These are phyloP conservation scores for Picus viridis DNA, from an alignment of 2,797 vertebrate genomes.

Conservation along the genomic window DNA sequence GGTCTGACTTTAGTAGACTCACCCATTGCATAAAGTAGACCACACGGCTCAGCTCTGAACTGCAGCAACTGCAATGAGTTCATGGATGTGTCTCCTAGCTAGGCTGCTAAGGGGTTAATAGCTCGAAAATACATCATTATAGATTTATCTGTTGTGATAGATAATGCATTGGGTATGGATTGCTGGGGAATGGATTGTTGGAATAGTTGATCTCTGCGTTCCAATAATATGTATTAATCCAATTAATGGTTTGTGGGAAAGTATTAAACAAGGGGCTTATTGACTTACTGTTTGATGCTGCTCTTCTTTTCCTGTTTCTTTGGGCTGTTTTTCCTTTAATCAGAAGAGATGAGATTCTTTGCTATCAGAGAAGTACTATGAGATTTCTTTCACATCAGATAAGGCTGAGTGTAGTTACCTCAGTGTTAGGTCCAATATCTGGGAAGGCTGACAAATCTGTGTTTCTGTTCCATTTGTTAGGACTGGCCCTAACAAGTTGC, in stretches of 20 bases:
- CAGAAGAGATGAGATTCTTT: not conserved
- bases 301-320: not conserved
- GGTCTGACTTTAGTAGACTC: not conserved
- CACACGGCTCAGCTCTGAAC: not conserved
- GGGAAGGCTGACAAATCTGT: slow-evolving; percentile 43
- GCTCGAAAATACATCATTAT: not conserved
- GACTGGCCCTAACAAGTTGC: slow-evolving; percentile 65
- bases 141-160: not conserved
- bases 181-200: not conserved
- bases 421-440: slow-evolving; percentile 22
- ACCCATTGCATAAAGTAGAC: not conserved
- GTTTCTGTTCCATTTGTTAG: slow-evolving; percentile 59
- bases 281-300: slow-evolving; percentile 12
- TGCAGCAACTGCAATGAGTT: not conserved
- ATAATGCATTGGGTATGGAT: not conserved
- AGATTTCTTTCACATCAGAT: slow-evolving; percentile 23
- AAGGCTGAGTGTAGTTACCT: slow-evolving; percentile 11
- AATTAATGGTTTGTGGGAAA: slow-evolving; percentile 2
- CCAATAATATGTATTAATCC: not conserved
- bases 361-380: not conserved
- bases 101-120: not conserved
- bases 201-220: slow-evolving; percentile 9
- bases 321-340: not conserved
- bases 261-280: slow-evolving; percentile 1
- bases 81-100: not conserved